Base-by-base conservation (phyloP, 35 echinoderm and acorn worm species). In the Lytechinus variegatus region DNA sequence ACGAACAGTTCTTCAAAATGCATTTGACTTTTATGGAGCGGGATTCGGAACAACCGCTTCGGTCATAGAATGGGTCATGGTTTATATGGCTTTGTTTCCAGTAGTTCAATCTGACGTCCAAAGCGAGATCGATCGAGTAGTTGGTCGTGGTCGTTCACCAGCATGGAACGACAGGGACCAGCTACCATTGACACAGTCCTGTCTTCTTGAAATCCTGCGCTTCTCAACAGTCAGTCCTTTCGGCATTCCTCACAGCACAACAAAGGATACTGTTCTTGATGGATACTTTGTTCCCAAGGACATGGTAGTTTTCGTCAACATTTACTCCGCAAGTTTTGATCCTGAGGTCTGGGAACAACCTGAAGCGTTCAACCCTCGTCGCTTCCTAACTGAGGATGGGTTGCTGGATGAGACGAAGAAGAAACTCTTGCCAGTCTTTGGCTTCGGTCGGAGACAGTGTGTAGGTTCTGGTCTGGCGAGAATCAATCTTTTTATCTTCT, bases 241-340 rank as follows among this genome's bases (percentile, higher is more conserved):
- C 27, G 55, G 55, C 55, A 56, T 56, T 56, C 98, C 98, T 9
- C 98, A 99, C 89, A 92, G 87, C 52, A 97, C 98, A 3, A 96
- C 97, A 0, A 86, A 95, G 5, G 98, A 97, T 54, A 96, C 96
- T 16, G 56, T 66, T 16, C 86, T 99, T 0, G 87, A 86, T 14
- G 98, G 94, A 10, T 97, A 94, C 91, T 94, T 61, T 61, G 96
- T 97, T 28, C 97, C 97, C 8, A 96, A 97, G 11, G 98, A 95
- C 55, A 96, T 97, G 0, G 97, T 97, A 21, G 93, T 99, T 1
- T 99, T 97, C 51, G 96, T 97, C 86, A 99, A 97, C 55, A 95
- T 97, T 0, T 95, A 96, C 87, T 97, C 97, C 3, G 96, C 95
- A 1, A 96, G 97, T 54, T 95, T 97, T 52, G 97, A 97, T 61